Evolutionary conservation across 35 echinoderm and acorn worm genomes (phyloP).

Genomic region (Heliocidaris tuberculata): DNA sequence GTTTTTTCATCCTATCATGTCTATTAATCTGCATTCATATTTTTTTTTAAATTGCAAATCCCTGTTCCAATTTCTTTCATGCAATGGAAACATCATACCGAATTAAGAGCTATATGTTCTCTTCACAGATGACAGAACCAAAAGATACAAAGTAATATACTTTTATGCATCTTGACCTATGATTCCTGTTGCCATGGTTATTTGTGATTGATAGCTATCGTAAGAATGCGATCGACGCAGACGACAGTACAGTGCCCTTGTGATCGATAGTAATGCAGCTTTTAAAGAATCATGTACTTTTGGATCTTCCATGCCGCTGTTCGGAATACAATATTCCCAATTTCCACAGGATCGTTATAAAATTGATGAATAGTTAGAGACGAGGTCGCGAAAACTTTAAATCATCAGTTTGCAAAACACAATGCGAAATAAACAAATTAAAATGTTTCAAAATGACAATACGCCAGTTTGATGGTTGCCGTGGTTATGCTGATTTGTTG

Average conservation of each 20-base stretch:
- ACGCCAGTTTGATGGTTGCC: too few relatives aligned
- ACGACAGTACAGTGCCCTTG: neutral
- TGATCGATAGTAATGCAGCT: neutral
- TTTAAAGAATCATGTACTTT: neutral
- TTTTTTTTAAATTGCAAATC: too few relatives aligned
- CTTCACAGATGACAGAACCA: neutral
- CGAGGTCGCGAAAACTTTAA: neutral
- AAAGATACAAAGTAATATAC: neutral
- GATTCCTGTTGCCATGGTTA: neutral
- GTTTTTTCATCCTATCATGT: too few relatives aligned
- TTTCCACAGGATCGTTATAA: neutral
- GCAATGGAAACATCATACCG: too few relatives aligned
- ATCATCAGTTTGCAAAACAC: neutral
- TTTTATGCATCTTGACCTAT: neutral
- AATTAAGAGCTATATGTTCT: too few relatives aligned
- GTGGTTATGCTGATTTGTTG: too few relatives aligned
- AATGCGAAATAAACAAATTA: too few relatives aligned
- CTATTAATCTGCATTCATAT: too few relatives aligned
- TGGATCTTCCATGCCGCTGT: neutral
- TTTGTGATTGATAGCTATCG: neutral
- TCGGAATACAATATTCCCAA: neutral
- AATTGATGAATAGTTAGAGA: neutral
- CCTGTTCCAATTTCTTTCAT: too few relatives aligned
- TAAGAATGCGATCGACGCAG: neutral
- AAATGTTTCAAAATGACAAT: too few relatives aligned